Conservation (phyloP, 1,140 invertebrate genomes). For the Pogonognathellus flavescens region DNA sequence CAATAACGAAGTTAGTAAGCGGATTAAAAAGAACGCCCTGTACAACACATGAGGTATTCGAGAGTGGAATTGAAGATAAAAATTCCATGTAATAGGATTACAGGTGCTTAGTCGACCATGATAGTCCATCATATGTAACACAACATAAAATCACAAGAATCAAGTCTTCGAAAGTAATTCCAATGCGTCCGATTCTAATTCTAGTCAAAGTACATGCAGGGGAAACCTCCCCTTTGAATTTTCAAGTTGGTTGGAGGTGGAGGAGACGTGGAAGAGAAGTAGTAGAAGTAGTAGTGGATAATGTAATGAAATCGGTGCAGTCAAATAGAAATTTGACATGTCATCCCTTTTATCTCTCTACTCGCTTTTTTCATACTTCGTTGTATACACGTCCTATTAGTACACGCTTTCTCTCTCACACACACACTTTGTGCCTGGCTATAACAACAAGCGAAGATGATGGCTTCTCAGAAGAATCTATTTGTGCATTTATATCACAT, state of each 20-base stretch:
- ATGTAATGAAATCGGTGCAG: conserved; percentile 7
- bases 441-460: no score
- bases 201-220: background rate
- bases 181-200: background rate
- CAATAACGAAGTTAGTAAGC: conserved; percentile 47
- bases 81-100: conserved; percentile 39
- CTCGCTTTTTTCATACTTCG: no score
- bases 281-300: background rate
- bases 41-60: background rate
- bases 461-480: no score
- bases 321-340: conserved; percentile 41
- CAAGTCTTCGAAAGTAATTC: background rate
- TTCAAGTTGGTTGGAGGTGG: no score
- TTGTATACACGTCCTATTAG: no score
- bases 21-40: conserved; percentile 5
- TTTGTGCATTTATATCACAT: no score
- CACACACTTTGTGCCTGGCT: no score
- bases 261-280: no score
- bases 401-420: no score
- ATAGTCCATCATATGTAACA: conserved; percentile 28
- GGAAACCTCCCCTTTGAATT: background rate
- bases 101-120: conserved; percentile 24
- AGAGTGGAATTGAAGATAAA: conserved; percentile 28
- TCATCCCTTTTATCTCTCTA: conserved; percentile 18
- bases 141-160: conserved; percentile 10